Base-by-base conservation (phyloP, 2,797 vertebrate genomes). In the Erithacus rubecula region DNA sequence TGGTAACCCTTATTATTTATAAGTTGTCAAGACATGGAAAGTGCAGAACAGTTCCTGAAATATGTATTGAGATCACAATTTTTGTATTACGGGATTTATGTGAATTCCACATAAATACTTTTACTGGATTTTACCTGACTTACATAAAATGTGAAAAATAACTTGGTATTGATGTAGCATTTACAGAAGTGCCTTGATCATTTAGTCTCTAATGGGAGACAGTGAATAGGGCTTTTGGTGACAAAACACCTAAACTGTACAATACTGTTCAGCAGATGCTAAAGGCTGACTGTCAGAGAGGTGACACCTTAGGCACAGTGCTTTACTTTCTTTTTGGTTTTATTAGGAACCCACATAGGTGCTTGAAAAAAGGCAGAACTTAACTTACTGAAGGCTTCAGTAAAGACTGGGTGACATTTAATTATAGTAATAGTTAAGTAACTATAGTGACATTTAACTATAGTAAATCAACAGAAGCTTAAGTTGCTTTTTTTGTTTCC, bases 21-120 rank as follows among this genome's bases (percentile, higher is more conserved):
- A 53, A 86, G 14, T 53, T 43, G 27, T 22, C 34, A 16, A 26
- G 52, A 53, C 39, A 10, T 12, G 37, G 11, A 15, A 15, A 19
- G 10, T 14, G 24, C 15, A 20, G 63, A 34, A 53, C 17, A 36
- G 3, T 78, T 14, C 10, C 5, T 76, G 23, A 83, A 59, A 74
- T 32, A 18, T 0, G 0, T 36, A 5, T 19, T 37, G 20, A 47
- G 12, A 52, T 34, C 6, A 19, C 1, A 2, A 6, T 4, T 49
- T 77, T 53, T 41, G 10, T 37, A 75, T 58, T 49, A 11, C 8
- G 52, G 30, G 26, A 56, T 44, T 36, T 10, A 21, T 0, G 0
- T 23, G 12, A 58, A 22, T 77, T 58, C 15, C 26, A 32, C 6
- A 4, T 70, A 1, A 69, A 14, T 39, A 24, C 6, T 18, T 56